Percentiles rank a stretch among this genome's conserved stretches.
Evolutionary conservation across 2,888 invertebrate species (phyloP).

Genomic region (Neelides folsomi): DNA sequence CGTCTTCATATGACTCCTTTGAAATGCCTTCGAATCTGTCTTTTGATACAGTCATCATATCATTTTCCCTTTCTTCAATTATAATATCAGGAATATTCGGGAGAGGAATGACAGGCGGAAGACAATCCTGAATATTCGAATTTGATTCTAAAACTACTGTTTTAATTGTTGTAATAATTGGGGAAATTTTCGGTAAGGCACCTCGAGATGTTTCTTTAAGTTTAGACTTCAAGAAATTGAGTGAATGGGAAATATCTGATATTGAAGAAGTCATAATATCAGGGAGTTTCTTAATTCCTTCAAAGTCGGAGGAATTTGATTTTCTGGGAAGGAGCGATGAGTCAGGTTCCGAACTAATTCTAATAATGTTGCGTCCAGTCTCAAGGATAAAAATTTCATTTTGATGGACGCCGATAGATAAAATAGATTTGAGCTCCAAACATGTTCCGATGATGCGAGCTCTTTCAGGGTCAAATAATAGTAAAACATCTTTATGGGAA

Average conservation of each 20-base stretch:
- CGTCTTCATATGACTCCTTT: constrained; percentile 56
- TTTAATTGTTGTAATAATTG: constrained; percentile 14
- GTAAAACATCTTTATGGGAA: constrained; percentile 55
- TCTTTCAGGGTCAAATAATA: constrained; percentile 59
- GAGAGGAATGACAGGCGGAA: constrained; percentile 13
- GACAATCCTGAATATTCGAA: constrained; percentile 20
- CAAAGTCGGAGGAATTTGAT: not conserved
- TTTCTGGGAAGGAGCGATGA: not conserved
- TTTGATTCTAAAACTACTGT: constrained; percentile 20
- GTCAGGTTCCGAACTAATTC: constrained; percentile 64
- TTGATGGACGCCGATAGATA: constrained; percentile 36
- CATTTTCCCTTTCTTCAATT: constrained; percentile 1
- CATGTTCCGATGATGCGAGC: constrained; percentile 54
- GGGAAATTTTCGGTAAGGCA: constrained; percentile 14
- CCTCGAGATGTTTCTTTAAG: constrained; percentile 20
- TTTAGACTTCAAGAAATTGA: constrained; percentile 17
- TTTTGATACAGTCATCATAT: not conserved
- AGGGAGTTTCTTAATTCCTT: constrained; percentile 10
- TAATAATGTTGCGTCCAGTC: constrained; percentile 59
- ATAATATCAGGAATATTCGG: constrained; percentile 9
- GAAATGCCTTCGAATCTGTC: constrained; percentile 45
- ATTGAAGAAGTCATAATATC: constrained; percentile 19
- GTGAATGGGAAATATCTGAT: constrained; percentile 17
- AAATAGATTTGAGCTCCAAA: constrained; percentile 41
- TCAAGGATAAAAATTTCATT: constrained; percentile 62